Evolutionary conservation across 2,113 vertebrate species (phyloP).

Genomic region (Gavialis gangeticus): DNA sequence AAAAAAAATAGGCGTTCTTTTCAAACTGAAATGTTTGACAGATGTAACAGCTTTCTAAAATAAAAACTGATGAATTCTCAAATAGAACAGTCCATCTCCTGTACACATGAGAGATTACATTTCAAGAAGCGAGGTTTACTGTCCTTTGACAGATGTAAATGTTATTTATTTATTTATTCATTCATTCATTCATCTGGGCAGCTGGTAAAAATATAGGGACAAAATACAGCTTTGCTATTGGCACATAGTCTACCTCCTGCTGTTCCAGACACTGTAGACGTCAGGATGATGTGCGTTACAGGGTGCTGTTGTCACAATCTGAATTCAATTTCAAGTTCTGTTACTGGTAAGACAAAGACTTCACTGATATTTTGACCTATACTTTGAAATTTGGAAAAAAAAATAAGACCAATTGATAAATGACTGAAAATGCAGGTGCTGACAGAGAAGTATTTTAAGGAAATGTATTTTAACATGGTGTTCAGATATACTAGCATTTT

Average conservation of each 20-base stretch:
- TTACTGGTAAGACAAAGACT: slow-evolving; percentile 5
- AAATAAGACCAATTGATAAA: slow-evolving; percentile 40
- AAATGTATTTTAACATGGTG: slow-evolving; percentile 8
- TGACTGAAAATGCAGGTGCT: slow-evolving; percentile 16
- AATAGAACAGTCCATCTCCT: slow-evolving; percentile 61
- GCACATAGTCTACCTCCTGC: slow-evolving; percentile 18
- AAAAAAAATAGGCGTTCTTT: slow-evolving; percentile 53
- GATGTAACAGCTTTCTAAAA: slow-evolving; percentile 72
- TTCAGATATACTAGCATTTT: background rate
- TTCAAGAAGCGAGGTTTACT: slow-evolving; percentile 49
- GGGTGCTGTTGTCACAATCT: slow-evolving; percentile 34
- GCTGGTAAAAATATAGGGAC: background rate
- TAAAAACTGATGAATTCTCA: slow-evolving; percentile 73
- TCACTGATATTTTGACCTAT: slow-evolving; percentile 34
- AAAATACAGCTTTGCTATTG: background rate
- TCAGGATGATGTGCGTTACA: background rate
- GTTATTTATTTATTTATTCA: slow-evolving; percentile 15
- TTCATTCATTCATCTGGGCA: slow-evolving; percentile 27
- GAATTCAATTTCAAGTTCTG: slow-evolving; percentile 51
- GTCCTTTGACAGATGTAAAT: slow-evolving; percentile 43
- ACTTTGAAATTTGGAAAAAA: background rate
- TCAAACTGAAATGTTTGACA: slow-evolving; percentile 76
- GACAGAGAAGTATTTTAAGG: background rate
- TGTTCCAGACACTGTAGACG: background rate
- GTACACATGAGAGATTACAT: slow-evolving; percentile 45